These are phyloP conservation scores for Sphaerophoria taeniata DNA, from an alignment of 2,888 invertebrate genomes.

Conservation along the genomic window DNA sequence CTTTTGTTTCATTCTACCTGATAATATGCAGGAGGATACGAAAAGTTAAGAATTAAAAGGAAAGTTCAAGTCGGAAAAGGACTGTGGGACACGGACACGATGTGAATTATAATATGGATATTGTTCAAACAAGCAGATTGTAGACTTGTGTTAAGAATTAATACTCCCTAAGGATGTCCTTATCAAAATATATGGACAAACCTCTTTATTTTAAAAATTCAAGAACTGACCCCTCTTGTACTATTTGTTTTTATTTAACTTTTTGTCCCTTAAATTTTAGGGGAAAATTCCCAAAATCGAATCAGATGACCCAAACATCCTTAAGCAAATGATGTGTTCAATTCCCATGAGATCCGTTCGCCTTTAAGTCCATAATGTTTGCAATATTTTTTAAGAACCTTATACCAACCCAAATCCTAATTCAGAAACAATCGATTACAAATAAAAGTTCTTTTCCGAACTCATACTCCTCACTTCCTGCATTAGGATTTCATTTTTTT, in stretches of 20 bases:
- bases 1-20: slow-evolving; percentile 1
- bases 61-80: too few relatives aligned
- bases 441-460: background rate
- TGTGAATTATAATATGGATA: too few relatives aligned
- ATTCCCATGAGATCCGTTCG: background rate
- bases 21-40: background rate
- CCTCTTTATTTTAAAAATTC: slow-evolving; percentile 5
- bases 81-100: too few relatives aligned
- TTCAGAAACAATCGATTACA: slow-evolving; percentile 16
- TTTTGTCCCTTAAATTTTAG: too few relatives aligned
- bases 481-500: background rate
- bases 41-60: too few relatives aligned
- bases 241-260: too few relatives aligned
- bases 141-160: too few relatives aligned
- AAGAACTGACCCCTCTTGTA: background rate
- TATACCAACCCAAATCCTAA: background rate
- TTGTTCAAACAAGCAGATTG: too few relatives aligned
- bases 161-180: too few relatives aligned
- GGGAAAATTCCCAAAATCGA: too few relatives aligned
- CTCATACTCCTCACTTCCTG: background rate
- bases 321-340: slow-evolving; percentile 4
- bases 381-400: slow-evolving; percentile 13
- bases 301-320: slow-evolving; percentile 9
- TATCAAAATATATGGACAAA: too few relatives aligned
- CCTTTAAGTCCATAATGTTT: slow-evolving; percentile 4